These are phyloP conservation scores for Marisa cornuarietis DNA, from an alignment of 1,140 invertebrate genomes.

Conservation along the genomic window DNA sequence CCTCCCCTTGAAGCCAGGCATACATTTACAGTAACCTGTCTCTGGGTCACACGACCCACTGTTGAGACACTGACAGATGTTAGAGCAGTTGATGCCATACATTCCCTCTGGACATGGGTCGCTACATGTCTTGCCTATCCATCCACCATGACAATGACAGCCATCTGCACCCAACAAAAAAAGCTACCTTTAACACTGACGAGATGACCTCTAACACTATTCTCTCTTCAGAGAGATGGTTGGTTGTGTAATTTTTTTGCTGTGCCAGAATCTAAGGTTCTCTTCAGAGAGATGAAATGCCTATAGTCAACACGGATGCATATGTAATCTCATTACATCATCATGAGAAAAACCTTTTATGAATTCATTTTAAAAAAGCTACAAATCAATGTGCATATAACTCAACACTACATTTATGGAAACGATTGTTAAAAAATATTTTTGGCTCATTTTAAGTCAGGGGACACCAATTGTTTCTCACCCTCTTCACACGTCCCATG, in stretches of 20 bases:
- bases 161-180: conserved; percentile 37
- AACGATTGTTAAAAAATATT: background rate
- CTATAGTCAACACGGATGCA: too few species aligned
- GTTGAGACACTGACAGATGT: conserved; percentile 80
- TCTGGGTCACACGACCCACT: conserved; percentile 62
- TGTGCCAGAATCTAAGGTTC: too few species aligned
- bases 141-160: conserved; percentile 55
- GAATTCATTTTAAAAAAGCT: too few species aligned
- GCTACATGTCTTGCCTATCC: conserved; percentile 43
- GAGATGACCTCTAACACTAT: too few species aligned
- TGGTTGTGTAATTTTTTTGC: too few species aligned
- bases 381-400: too few species aligned
- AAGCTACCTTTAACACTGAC: too few species aligned
- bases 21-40: conserved; percentile 51
- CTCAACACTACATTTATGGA: too few species aligned
- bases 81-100: conserved; percentile 80
- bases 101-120: conserved; percentile 75
- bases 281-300: too few species aligned
- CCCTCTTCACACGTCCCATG: conserved; percentile 59
- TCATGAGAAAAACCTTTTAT: too few species aligned
- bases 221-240: too few species aligned
- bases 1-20: conserved; percentile 48
- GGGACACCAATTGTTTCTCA: conserved; percentile 21
- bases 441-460: background rate
- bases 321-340: too few species aligned